Base-by-base conservation (phyloP, 1,140 invertebrate genomes). In the Caenorhabditis elegans region DNA sequence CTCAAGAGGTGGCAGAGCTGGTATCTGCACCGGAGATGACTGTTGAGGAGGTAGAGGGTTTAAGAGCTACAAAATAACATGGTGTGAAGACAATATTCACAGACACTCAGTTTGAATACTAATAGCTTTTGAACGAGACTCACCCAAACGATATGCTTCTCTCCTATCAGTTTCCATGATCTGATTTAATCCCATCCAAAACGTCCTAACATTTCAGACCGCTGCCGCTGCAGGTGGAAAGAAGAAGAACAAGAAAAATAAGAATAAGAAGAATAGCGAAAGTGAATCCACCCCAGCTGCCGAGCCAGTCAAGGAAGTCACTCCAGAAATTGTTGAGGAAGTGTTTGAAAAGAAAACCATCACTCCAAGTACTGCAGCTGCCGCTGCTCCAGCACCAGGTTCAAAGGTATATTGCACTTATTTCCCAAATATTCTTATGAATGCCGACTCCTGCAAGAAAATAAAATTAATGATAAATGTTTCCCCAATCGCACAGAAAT, bases 191-290 rank as follows among this genome's bases (percentile, higher is more conserved):
- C 1, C n/a, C 28, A 24, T 4, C 1, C 13, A 34, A 3, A 24
- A 60, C 31, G 15, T 60, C 3, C 53, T 60, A 22, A 76, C 70
- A 43, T 43, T 76, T 22, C 36, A 76, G 70, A 76, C 2, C n/a
- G n/a, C 70, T 34, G n/a, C n/a, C n/a, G n/a, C n/a, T n/a, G n/a
- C n/a, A n/a, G 53, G 78, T 22, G 13, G 15, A 3, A 39, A 43
- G 39, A 65, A 47, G 47, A 78, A 79, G 53, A 43, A 55, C 22
- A 79, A 79, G 53, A 79, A 79, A 39, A 60, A 79, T 22, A 79
- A 79, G 34, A 53, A 65, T 17, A 55, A 79, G 36, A 81, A 49
- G 43, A 81, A 43, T 11, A 70, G 53, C 46, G 79, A 81, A 19
- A 81, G 79, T 22, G 79, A 81, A 22, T 26, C 70, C 1, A 17